Base-by-base conservation (phyloP, 2,888 invertebrate genomes). In the Lasioglossum lativentre region DNA sequence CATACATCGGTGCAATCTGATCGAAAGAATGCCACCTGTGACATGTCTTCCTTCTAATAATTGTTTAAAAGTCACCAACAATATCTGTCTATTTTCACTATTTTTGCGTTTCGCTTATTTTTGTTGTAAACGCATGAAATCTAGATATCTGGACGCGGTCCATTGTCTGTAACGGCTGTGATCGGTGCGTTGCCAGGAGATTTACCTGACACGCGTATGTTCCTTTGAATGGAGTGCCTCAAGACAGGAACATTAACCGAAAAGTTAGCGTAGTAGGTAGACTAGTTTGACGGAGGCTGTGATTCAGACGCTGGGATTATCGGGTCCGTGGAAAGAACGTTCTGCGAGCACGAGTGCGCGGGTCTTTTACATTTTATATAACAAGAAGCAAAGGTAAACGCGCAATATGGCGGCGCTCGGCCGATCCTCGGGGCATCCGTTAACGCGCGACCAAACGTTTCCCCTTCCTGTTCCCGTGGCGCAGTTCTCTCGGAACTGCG, bases 401-500 rank as follows among this genome's bases (percentile, higher is more conserved):
- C 59, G 27, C 59, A 59, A 59, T 59, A 59, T 59, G 59, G 59
- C 59, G 27, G 59, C 27, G 59, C 59, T 30, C 27, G 27, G 27
- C 59, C 59, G 59, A 30, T 59, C 59, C 59, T 59, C 27, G 59
- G 27, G 59, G 59, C 59, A 59, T 30, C 59, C 59, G 68, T 68
- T 23, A 68, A 38, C 68, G 68, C 68, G 38, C 68, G 34, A 38
- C 68, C 68, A 68, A 68, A 68, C 68, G 68, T n/a, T 38, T 38
- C 68, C 68, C 68, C 59, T 59, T 30, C 59, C 34, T 38, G 68
- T n/a, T 38, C 68, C 38, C 38, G 38, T 68, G 34, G 68, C 38
- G 38, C 68, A 12, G 38, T 38, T 38, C 68, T 23, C 52, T 52
- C 52, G 52, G 52, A 52, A 23, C 52, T 4, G 30, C 63, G 68